Evolutionary conservation across 1,140 invertebrate genomes (phyloP), one percentile per base, ranked within the genome.

Genomic region (Cylas formicarius): DNA sequence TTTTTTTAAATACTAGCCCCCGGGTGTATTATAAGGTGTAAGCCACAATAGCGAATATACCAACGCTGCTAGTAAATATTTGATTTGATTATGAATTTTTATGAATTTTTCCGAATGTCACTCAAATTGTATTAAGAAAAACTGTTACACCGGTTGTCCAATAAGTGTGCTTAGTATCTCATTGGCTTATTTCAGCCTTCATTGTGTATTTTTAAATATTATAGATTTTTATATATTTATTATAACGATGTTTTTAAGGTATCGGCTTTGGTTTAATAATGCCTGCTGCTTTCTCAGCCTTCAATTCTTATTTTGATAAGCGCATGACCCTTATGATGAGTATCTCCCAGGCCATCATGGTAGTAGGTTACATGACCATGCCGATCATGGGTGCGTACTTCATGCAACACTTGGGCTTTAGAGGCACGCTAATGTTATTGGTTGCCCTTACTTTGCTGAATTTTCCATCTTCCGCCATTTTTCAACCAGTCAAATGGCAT

Each of bases 401-500:
- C 23, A 56, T 80, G 50, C 55, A 66, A 2, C 48, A 61, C 19
- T 80, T 76, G 42, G 78, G 77, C n/a, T 80, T 76, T 18, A 49
- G 56, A 20, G 52, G 52, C n/a, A 79, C 78, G 0, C 63, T 81
- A 40, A 63, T 78, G 0, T 64, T 85, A 8, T 56, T 84, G 0
- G 69, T 76, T 4, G 78, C 69, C 10, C 63, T 85, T 20, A 74
- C 76, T 27, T 62, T 77, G 0, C 73, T 86, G 52, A 70, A 72
- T 0, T 54, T 84, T 4, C 63, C 77, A n/a, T 81, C 76, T 5
- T 72, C 78, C 48, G 52, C 74, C 3, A 57, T 78, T 2, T 72
- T 86, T 57, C 78, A 75, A 54, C 78, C 79, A 0, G 75, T 85
- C 1, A 72, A 79, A 51, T 80, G 78, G 78, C 78, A 85, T 56